Conservation (phyloP, 2,113 vertebrate species). For the Laticauda laticaudata region DNA sequence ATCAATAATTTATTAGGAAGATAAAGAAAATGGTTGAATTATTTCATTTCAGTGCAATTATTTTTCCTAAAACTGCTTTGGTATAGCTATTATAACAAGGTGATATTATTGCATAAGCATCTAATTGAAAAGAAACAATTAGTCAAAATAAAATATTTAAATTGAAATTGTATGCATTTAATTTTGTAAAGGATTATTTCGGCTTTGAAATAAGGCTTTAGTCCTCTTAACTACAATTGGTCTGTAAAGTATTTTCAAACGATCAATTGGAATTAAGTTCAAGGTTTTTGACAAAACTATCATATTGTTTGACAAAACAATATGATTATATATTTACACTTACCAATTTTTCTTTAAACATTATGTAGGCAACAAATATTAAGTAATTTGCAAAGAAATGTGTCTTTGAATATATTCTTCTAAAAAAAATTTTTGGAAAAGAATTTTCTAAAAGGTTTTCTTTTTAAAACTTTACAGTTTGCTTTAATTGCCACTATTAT, state of each 20-base stretch:
- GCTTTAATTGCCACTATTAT: conserved; percentile 21
- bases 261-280: background rate
- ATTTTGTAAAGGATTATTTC: background rate
- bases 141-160: background rate
- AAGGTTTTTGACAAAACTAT: background rate
- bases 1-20: background rate
- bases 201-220: background rate
- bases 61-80: background rate
- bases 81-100: background rate
- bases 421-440: background rate
- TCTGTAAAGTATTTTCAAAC: background rate
- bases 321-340: background rate
- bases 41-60: background rate
- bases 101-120: background rate
- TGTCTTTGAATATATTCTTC: background rate
- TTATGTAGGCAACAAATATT: background rate
- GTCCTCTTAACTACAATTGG: background rate
- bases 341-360: background rate
- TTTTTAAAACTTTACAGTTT: background rate
- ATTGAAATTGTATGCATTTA: background rate
- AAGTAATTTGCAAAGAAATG: background rate
- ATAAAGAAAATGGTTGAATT: background rate
- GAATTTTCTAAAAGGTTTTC: background rate
- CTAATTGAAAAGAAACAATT: background rate
- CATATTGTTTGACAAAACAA: background rate